Conservation (phyloP, 2,113 vertebrate species). For the Nothocercus nigrocapillus region DNA sequence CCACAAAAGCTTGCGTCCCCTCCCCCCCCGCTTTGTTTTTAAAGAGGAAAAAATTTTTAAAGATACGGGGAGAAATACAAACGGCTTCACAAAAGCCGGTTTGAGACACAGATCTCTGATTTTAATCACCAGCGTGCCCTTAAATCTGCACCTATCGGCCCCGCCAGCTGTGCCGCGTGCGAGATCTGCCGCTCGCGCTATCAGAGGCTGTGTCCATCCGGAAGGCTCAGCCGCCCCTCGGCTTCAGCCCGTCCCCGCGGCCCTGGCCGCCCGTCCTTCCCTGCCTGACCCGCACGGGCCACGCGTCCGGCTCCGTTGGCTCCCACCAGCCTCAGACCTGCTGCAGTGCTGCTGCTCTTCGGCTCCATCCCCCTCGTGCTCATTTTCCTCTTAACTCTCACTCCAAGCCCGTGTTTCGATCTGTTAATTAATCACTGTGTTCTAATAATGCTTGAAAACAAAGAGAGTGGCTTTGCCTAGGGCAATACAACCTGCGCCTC, state of each 20-base stretch:
- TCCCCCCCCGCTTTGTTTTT: background rate
- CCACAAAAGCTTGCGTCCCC: background rate
- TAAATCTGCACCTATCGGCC: background rate
- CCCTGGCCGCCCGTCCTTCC: too few species aligned
- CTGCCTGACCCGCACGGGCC: background rate
- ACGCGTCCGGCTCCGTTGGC: background rate
- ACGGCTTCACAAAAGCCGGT: background rate
- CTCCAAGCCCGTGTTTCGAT: background rate
- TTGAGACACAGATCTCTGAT: background rate
- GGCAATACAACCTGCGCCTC: background rate
- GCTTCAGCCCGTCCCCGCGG: too few species aligned
- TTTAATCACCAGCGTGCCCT: background rate
- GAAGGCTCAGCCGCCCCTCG: too few species aligned
- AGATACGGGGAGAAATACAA: background rate
- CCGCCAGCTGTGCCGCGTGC: accelerated
- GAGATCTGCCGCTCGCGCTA: background rate
- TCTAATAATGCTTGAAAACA: background rate
- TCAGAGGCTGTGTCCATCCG: background rate
- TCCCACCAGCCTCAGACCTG: background rate
- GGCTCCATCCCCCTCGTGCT: background rate
- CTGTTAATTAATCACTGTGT: background rate
- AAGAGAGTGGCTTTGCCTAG: background rate
- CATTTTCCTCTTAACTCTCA: background rate
- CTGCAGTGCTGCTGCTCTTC: background rate
- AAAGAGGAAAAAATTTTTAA: background rate